Evolutionary conservation across 2,888 invertebrate genomes (phyloP), one percentile per base, ranked within the genome.

Genomic region (Caenorhabditis doughertyi): DNA sequence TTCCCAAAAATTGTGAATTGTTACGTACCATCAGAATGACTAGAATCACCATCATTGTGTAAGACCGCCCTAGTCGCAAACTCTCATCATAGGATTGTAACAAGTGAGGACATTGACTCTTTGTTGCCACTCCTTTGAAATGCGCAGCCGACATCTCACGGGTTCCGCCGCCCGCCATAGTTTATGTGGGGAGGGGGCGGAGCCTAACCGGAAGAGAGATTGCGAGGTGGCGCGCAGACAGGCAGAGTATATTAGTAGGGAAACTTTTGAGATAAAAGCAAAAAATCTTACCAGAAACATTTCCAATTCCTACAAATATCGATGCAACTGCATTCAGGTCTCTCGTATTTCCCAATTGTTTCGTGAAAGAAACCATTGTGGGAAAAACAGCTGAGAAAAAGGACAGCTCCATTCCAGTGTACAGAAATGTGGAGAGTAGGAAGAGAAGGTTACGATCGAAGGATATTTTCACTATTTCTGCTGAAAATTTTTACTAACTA

Each of bases 21-120:
- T 47, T 47, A 47, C 44, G 18, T 49, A 64, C 79, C 71, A 79
- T 82, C 82, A 77, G 82, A 72, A 77, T 67, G 65, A 73, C 71
- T 73, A 72, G 72, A 77, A 77, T 82, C 82, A 82, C 82, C 82
- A 82, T 82, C 25, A 62, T 72, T 77, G 3, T 51, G 82, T 82
- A 82, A 29, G 82, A 82, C 82, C 82, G 82, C 82, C 82, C 82
- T 82, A 82, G 82, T 82, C 82, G 82, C 82, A 82, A 64, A 73
- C 62, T 82, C 65, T 82, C 82, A 77, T 82, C 82, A 71, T 49
- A 42, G 65, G 82, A 44, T 55, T 71, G 72, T 72, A 82, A 72
- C n/a, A 82, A 82, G 81, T 81, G 51, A 27, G 16, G 35, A 23
- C 0, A 23, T 1, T 13, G 1, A 35, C 23, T 16, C 4, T n/a